Conservation (phyloP, 2,797 vertebrate genomes). For the Periparus ater region DNA sequence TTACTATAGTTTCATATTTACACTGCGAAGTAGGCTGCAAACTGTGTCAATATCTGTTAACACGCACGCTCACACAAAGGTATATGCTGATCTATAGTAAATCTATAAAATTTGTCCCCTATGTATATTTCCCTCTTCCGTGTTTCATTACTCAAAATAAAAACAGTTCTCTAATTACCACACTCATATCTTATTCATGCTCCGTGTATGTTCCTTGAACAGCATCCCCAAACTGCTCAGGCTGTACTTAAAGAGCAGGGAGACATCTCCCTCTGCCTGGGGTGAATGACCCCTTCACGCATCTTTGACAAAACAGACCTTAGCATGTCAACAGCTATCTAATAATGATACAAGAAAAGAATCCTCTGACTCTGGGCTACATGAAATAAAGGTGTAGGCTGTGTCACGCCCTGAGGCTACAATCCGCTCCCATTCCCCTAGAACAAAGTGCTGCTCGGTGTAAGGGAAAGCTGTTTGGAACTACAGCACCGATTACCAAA, state of each 20-base stretch:
- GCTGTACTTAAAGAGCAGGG: background rate
- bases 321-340: background rate
- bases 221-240: background rate
- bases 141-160: background rate
- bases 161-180: background rate
- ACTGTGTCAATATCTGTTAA: background rate
- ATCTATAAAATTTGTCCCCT: background rate
- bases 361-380: background rate
- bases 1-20: background rate
- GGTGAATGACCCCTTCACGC: background rate
- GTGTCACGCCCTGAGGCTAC: background rate
- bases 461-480: background rate
- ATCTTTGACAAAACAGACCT: background rate
- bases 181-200: background rate
- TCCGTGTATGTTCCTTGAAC: background rate
- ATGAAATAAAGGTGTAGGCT: background rate
- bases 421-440: background rate
- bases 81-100: background rate
- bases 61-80: background rate
- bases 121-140: background rate
- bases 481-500: background rate
- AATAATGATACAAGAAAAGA: background rate
- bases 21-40: background rate
- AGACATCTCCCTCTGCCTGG: background rate
- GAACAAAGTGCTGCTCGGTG: background rate